Percentiles rank a stretch among this genome's conserved stretches.
These are phyloP conservation scores for Morinoia aosen DNA, from an alignment of 2,888 invertebrate species.

Conservation along the genomic window DNA sequence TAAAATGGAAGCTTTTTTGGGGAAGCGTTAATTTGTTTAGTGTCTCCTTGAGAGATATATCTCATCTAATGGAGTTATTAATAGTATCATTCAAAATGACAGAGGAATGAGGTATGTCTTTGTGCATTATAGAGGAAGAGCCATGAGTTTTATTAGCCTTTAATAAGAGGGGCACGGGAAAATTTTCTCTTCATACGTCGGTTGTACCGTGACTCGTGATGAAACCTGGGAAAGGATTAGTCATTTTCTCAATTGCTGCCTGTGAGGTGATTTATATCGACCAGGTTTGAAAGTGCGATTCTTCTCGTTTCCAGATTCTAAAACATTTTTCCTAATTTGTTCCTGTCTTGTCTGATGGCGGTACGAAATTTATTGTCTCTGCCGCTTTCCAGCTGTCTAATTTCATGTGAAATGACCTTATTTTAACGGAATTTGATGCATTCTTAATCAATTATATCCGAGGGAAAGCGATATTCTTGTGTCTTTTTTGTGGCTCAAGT, in stretches of 20 bases:
- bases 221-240: not conserved
- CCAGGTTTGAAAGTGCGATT: not conserved
- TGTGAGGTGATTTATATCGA: not conserved
- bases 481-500: not conserved
- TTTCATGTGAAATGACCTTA: constrained; percentile 3
- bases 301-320: constrained; percentile 3
- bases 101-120: no score
- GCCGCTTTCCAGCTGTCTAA: not conserved
- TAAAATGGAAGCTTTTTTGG: no score
- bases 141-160: not conserved
- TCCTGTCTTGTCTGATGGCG: constrained; percentile 2
- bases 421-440: not conserved
- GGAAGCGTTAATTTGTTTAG: no score
- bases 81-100: no score
- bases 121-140: no score
- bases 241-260: not conserved
- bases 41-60: no score
- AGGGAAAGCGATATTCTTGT: not conserved
- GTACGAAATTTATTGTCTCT: not conserved
- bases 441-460: not conserved
- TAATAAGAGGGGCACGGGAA: not conserved
- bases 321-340: constrained; percentile 12
- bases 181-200: not conserved
- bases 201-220: not conserved
- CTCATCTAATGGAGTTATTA: no score